A percentile compares a stretch with the other conserved stretches of the same genome.
phyloP scores from a whole-genome alignment of 1,140 invertebrate species.

The Parapsyche elsis region DNA sequence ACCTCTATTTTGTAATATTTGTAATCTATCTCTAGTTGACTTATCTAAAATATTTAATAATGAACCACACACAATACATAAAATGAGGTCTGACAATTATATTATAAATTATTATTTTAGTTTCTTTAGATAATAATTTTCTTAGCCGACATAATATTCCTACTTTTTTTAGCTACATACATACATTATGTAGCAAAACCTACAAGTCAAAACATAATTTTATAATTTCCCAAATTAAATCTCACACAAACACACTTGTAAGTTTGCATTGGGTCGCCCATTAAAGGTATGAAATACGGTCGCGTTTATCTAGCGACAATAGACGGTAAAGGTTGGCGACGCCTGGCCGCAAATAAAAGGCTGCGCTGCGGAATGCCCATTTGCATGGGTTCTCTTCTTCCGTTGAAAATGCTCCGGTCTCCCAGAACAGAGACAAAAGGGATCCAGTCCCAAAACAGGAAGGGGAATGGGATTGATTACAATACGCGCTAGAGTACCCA shows the following conservation, averaged over 20 bases:
- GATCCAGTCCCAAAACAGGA: conserved; percentile 26
- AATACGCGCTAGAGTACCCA: conserved; percentile 8
- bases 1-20: too few species aligned
- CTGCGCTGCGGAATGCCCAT: conserved; percentile 33
- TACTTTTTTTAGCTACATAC: too few species aligned
- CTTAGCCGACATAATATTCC: too few species aligned
- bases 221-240: neutral
- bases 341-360: conserved; percentile 37
- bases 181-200: neutral
- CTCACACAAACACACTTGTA: neutral
- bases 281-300: conserved; percentile 12
- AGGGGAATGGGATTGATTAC: conserved; percentile 33
- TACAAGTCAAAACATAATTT: neutral
- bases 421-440: conserved; percentile 32
- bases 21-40: too few species aligned
- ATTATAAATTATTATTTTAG: too few species aligned
- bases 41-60: too few species aligned
- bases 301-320: conserved; percentile 26
- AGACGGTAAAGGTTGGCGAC: conserved; percentile 24
- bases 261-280: neutral
- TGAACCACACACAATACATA: too few species aligned
- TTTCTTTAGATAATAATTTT: too few species aligned
- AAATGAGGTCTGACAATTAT: too few species aligned
- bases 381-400: conserved; percentile 28
- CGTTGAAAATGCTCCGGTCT: neutral